A percentile compares a stretch with the other conserved stretches of the same genome.
These are phyloP conservation scores for Ammospiza maritima DNA, from an alignment of 2,797 vertebrate genomes.

Conservation along the genomic window DNA sequence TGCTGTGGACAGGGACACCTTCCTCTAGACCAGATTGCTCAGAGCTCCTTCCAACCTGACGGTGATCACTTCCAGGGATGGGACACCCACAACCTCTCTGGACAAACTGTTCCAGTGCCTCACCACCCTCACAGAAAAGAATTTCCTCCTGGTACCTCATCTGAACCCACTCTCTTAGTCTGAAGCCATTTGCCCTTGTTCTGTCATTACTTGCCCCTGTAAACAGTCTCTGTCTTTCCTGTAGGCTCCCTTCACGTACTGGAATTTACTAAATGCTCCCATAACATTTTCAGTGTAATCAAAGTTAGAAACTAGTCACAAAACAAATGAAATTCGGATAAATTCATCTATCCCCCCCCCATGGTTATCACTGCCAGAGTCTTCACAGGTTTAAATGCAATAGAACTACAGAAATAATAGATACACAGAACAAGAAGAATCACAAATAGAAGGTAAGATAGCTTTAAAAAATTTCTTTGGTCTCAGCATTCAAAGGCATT, in stretches of 20 bases:
- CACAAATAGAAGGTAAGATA: not conserved
- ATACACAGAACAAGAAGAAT: not conserved
- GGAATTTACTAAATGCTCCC: not conserved
- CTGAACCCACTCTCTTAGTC: not conserved
- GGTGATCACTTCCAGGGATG: not conserved
- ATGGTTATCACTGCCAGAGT: rapidly evolving
- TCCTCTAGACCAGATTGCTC: not conserved
- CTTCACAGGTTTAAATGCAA: not conserved
- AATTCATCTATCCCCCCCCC: not conserved
- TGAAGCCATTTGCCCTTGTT: not conserved
- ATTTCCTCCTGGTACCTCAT: not conserved
- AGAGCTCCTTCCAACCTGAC: not conserved
- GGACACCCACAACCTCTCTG: not conserved
- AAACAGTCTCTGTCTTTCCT: not conserved
- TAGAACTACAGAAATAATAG: not conserved
- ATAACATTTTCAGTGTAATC: not conserved
- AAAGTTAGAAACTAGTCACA: not conserved
- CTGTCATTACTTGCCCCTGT: too few species aligned
- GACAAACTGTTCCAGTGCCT: not conserved
- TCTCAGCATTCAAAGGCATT: not conserved
- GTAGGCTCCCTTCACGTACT: not conserved
- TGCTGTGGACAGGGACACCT: not conserved
- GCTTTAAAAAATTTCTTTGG: not conserved
- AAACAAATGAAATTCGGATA: not conserved
- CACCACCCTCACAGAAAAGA: not conserved